A percentile compares a stretch with the other conserved stretches of the same genome.
Conservation (phyloP, 2,113 vertebrate genomes). For the Chloropsis cyanopogon region DNA sequence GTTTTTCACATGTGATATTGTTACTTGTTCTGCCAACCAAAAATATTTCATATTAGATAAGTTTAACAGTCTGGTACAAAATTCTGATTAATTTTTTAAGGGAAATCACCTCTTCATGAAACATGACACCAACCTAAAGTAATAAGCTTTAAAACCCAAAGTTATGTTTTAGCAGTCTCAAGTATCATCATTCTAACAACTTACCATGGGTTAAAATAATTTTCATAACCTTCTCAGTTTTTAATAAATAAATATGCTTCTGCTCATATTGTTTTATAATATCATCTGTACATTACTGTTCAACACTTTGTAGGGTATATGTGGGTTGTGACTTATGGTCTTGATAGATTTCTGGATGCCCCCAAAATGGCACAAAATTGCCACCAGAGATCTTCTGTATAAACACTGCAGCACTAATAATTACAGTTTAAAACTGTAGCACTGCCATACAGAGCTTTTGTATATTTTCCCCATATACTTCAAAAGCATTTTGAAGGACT, state of each 20-base stretch:
- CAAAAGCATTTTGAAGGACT: background rate
- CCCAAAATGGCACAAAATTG: background rate
- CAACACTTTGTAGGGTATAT: background rate
- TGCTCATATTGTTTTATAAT: background rate
- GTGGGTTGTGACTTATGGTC: background rate
- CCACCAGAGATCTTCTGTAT: background rate
- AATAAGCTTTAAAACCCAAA: background rate
- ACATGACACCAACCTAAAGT: background rate
- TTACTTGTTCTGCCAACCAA: background rate
- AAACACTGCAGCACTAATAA: background rate
- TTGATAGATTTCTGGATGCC: background rate
- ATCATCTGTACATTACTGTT: background rate
- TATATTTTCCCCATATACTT: background rate
- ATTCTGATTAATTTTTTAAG: background rate
- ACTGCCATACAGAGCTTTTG: background rate
- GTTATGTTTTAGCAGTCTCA: background rate
- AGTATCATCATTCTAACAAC: background rate
- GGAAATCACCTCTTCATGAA: background rate
- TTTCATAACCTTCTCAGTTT: background rate
- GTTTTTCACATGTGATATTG: background rate
- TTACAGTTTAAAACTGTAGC: background rate
- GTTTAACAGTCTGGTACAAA: background rate
- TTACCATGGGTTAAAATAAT: background rate
- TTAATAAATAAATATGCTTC: background rate
- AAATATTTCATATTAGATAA: background rate